These are phyloP conservation scores for Anoplophora glabripennis DNA, from an alignment of 1,140 invertebrate species.

Conservation along the genomic window DNA sequence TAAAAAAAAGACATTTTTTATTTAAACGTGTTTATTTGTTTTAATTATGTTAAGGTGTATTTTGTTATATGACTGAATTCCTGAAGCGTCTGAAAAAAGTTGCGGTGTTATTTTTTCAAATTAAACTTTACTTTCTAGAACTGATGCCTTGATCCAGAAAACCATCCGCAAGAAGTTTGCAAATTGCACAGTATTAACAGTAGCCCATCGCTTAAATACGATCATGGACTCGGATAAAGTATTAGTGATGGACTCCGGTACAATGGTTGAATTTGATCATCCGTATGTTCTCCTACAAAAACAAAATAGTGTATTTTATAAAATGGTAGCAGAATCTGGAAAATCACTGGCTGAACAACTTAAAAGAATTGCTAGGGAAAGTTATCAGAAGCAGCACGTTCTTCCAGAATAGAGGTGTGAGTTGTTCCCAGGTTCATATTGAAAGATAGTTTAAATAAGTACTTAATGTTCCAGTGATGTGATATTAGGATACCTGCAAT, in stretches of 20 bases:
- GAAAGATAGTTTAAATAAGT: no score
- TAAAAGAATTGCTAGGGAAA: slow-evolving; percentile 48
- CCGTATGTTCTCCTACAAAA: slow-evolving; percentile 66
- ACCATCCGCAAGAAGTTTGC: slow-evolving; percentile 71
- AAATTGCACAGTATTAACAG: slow-evolving; percentile 77
- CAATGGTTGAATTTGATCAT: slow-evolving; percentile 65
- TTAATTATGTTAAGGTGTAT: no score
- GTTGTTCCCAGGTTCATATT: no score
- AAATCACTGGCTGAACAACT: slow-evolving; percentile 50
- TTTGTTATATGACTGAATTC: no score
- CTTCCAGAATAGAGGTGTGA: slow-evolving; percentile 26
- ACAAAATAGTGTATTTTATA: slow-evolving; percentile 57
- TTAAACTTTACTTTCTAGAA: no score
- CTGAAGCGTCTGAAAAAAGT: no score
- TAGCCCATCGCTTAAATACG: slow-evolving; percentile 79
- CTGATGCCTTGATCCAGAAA: slow-evolving; percentile 71
- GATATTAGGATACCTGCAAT: no score
- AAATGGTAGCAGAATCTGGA: slow-evolving; percentile 60
- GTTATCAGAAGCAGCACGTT: slow-evolving; percentile 29
- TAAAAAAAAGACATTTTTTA: no score
- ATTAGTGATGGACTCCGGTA: slow-evolving; percentile 69
- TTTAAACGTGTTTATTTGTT: not conserved
- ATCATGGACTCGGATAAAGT: slow-evolving; percentile 77
- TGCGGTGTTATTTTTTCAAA: no score
- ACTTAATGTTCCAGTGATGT: no score